These are phyloP conservation scores for Scaptodrosophila lebanonensis DNA, from an alignment of 1,140 invertebrate genomes.

Conservation along the genomic window DNA sequence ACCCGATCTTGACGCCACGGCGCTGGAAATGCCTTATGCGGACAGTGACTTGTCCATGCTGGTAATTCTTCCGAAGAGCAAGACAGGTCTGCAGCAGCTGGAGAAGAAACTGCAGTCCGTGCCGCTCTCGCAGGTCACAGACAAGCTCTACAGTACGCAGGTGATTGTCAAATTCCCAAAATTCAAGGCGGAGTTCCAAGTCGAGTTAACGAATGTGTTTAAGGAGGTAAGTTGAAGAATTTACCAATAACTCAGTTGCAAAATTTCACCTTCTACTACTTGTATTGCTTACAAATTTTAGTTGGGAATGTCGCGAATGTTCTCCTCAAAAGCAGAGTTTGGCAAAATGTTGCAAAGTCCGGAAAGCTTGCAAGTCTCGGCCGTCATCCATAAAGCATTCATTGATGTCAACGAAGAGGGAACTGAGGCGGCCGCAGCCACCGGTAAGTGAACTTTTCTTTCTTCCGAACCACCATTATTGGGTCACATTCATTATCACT, in stretches of 20 bases:
- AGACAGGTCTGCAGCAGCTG: constrained; percentile 77
- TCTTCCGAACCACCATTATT: background rate
- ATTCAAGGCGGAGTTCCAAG: constrained; percentile 80
- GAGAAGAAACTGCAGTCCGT: constrained; percentile 77
- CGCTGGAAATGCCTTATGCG: constrained; percentile 75
- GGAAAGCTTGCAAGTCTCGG: constrained; percentile 78
- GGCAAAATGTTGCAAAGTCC: constrained; percentile 79
- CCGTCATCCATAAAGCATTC: constrained; percentile 79
- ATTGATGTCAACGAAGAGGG: constrained; percentile 81
- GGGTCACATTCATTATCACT: constrained; percentile 5
- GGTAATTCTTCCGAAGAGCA: constrained; percentile 79
- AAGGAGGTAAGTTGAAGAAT: constrained; percentile 71
- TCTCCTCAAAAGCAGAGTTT: constrained; percentile 80
- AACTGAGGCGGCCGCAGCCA: constrained; percentile 79
- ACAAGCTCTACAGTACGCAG: constrained; percentile 54
- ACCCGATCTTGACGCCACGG: constrained; percentile 46
- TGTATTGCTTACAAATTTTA: constrained; percentile 41
- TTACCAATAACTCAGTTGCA: background rate
- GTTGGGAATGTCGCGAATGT: constrained; percentile 81
- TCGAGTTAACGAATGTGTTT: constrained; percentile 79
- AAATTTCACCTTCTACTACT: background rate
- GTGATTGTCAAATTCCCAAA: constrained; percentile 80
- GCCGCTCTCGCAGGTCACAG: constrained; percentile 57
- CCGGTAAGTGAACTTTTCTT: constrained; percentile 51
- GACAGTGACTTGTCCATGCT: constrained; percentile 80